A percentile compares a stretch with the other conserved stretches of the same genome.
Conservation (phyloP, 2,797 vertebrate genomes). For the Pantherophis alleghaniensis region DNA sequence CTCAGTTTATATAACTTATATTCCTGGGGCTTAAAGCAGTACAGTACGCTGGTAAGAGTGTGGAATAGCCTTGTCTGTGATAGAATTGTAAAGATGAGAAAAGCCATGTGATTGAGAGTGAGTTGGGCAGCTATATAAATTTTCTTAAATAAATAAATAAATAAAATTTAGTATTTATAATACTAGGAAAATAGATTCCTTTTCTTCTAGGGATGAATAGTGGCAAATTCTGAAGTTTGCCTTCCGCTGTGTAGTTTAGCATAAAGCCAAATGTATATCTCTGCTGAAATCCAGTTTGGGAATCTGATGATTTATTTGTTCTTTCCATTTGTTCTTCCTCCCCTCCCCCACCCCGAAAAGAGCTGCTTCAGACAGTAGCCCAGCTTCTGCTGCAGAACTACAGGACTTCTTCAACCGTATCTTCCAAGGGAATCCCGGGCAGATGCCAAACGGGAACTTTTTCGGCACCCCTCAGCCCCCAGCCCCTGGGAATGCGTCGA, state of each 20-base stretch:
- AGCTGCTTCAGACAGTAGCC: slow-evolving; percentile 73
- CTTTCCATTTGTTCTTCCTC: slow-evolving; percentile 4
- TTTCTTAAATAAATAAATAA: background rate
- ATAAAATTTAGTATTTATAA: background rate
- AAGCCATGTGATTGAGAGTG: background rate
- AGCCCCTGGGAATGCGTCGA: slow-evolving; percentile 43
- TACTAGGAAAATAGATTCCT: too few species aligned
- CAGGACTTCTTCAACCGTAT: slow-evolving; percentile 88
- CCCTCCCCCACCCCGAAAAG: background rate
- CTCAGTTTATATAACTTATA: too few species aligned
- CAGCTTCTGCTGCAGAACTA: slow-evolving; percentile 80
- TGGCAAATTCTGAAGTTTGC: background rate
- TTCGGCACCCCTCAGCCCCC: slow-evolving; percentile 67
- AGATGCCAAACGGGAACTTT: slow-evolving; percentile 82
- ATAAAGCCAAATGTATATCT: background rate
- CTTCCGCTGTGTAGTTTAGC: background rate
- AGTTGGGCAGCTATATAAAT: background rate
- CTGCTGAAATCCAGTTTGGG: background rate
- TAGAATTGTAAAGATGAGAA: background rate
- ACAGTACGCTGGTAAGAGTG: background rate
- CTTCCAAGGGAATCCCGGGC: slow-evolving; percentile 82
- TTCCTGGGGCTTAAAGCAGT: background rate
- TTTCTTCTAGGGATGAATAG: background rate
- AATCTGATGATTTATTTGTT: slow-evolving; percentile 5
- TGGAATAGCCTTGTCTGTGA: background rate